Conservation (phyloP, 2,797 vertebrate genomes). For the Ctenosaura bakeri region DNA sequence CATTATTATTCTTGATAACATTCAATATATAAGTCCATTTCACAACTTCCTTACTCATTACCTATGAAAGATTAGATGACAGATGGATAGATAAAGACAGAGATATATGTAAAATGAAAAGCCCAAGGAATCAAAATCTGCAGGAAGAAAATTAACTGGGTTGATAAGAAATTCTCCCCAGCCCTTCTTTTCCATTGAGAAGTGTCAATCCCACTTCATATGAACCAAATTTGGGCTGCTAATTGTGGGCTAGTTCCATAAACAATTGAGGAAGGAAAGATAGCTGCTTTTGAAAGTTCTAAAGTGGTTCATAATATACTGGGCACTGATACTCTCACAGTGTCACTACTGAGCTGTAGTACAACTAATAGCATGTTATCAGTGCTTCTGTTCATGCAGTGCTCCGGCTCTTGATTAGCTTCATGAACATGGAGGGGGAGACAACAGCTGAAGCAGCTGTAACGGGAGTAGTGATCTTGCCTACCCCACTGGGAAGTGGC, state of each 20-base stretch:
- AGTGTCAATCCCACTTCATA: background rate
- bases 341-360: background rate
- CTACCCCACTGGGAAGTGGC: background rate
- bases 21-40: background rate
- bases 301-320: background rate
- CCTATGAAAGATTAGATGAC: background rate
- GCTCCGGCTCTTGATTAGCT: background rate
- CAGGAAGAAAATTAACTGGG: background rate
- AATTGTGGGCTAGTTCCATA: background rate
- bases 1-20: slow-evolving; percentile 7
- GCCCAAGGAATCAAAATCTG: background rate
- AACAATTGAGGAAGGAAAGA: no score
- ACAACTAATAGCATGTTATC: background rate
- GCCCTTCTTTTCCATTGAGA: rapidly evolving
- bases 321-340: background rate
- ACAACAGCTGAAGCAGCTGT: background rate
- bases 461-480: background rate
- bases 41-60: background rate
- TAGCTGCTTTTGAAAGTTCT: background rate
- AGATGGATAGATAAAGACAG: background rate
- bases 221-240: background rate
- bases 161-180: background rate
- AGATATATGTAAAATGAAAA: background rate
- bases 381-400: background rate
- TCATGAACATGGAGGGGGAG: background rate